A percentile compares a stretch with the other conserved stretches of the same genome.
These are phyloP conservation scores for Budorcas taxicolor DNA, from an alignment of 2,113 vertebrate species.

Conservation along the genomic window DNA sequence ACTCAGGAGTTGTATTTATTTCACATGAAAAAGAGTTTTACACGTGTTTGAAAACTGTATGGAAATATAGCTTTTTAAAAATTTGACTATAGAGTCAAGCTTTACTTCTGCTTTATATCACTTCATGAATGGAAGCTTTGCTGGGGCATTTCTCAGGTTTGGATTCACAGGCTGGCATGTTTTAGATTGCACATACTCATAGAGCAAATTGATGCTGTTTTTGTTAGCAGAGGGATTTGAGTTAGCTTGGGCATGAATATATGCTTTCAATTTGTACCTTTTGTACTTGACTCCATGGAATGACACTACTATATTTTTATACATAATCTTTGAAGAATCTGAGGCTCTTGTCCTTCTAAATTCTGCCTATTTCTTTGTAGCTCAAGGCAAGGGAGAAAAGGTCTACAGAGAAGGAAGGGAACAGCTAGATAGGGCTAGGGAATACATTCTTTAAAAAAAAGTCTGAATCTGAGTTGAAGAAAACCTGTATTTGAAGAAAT, in stretches of 20 bases:
- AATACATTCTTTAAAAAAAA: neutral
- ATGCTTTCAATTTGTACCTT: conserved; percentile 4
- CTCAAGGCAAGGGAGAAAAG: neutral
- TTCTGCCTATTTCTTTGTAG: neutral
- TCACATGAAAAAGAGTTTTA: conserved; percentile 50
- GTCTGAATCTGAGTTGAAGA: neutral
- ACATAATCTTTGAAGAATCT: neutral
- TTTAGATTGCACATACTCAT: neutral
- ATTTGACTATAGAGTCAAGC: neutral
- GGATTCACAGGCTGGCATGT: neutral
- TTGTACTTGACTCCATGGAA: neutral
- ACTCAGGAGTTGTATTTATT: conserved; percentile 56
- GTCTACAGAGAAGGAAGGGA: neutral
- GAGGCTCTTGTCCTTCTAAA: neutral
- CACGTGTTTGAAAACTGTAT: conserved; percentile 42
- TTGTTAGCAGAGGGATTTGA: neutral
- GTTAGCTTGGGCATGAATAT: neutral
- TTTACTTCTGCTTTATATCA: conserved; percentile 34
- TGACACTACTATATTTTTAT: neutral
- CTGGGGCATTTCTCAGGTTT: neutral
- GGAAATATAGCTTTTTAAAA: conserved; percentile 42
- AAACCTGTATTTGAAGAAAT: conserved; percentile 25
- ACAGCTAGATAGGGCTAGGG: neutral
- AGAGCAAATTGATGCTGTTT: neutral
- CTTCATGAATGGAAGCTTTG: neutral